Evolutionary conservation across 2,888 invertebrate species (phyloP).

Genomic region (Mesoligia furuncula): DNA sequence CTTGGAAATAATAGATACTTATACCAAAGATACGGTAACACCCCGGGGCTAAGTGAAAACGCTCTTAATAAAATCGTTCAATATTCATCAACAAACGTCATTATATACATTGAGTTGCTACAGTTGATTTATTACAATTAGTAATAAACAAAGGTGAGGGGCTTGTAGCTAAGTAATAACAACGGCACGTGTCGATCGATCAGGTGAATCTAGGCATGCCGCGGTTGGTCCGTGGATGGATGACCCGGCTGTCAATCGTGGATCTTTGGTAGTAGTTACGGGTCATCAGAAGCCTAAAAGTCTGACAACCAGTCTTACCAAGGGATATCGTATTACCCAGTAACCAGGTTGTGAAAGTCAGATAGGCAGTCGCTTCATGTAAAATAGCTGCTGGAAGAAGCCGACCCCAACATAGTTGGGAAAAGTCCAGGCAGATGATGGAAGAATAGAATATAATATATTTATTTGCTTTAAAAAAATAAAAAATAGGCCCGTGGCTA

Average conservation of each 20-base stretch:
- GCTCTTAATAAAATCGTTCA: constrained; percentile 73
- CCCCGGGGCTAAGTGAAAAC: constrained; percentile 69
- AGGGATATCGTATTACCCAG: too few species aligned
- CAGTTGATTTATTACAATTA: constrained; percentile 60
- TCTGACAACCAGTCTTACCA: background rate
- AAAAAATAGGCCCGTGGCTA: too few species aligned
- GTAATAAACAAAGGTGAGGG: background rate
- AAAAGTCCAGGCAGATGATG: background rate
- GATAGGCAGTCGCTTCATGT: background rate
- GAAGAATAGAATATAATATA: too few species aligned
- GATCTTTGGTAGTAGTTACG: background rate
- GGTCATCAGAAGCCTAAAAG: background rate
- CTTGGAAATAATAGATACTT: constrained; percentile 82
- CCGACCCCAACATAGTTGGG: background rate
- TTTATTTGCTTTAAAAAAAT: too few species aligned
- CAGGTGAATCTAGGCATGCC: background rate
- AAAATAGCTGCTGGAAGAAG: background rate
- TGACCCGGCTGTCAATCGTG: background rate
- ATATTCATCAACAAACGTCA: constrained; percentile 78
- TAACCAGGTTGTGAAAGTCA: too few species aligned
- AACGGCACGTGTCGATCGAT: background rate
- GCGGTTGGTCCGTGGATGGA: background rate
- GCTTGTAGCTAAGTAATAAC: background rate
- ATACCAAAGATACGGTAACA: constrained; percentile 67
- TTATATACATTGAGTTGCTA: constrained; percentile 60